Conservation (phyloP, 2,888 invertebrate species). For the Orchesellides sinensis region DNA sequence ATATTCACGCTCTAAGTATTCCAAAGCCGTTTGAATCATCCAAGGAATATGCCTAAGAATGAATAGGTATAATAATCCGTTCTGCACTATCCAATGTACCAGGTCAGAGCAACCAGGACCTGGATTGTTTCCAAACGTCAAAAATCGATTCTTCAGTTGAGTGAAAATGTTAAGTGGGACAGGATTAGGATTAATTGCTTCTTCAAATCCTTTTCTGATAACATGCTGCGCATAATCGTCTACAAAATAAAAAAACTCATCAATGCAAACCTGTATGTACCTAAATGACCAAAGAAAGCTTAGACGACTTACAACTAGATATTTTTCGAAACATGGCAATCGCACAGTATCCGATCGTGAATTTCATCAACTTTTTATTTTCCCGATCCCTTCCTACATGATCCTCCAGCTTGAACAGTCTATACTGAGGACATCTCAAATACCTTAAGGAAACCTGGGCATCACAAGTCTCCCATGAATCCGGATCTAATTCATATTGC, state of each 20-base stretch:
- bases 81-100: conserved; percentile 39
- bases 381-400: neutral
- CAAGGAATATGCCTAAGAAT: conserved; percentile 33
- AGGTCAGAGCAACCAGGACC: conserved; percentile 29
- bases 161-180: conserved; percentile 31
- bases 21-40: conserved; percentile 33
- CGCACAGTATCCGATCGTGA: neutral
- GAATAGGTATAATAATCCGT: conserved; percentile 39
- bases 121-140: conserved; percentile 33
- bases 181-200: neutral
- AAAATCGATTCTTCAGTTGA: conserved; percentile 28
- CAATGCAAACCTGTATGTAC: too few species aligned
- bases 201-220: neutral
- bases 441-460: conserved; percentile 44
- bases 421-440: conserved; percentile 24
- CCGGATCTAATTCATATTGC: conserved; percentile 34
- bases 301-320: conserved; percentile 18
- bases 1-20: conserved; percentile 47
- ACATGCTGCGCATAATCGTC: neutral
- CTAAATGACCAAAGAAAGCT: neutral
- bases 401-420: conserved; percentile 54
- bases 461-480: conserved; percentile 30
- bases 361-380: neutral
- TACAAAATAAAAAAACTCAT: neutral
- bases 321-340: conserved; percentile 6